Percentiles rank a stretch among this genome's conserved stretches.
These are phyloP conservation scores for Anolis sagrei DNA, from an alignment of 2,113 vertebrate species.

Conservation along the genomic window DNA sequence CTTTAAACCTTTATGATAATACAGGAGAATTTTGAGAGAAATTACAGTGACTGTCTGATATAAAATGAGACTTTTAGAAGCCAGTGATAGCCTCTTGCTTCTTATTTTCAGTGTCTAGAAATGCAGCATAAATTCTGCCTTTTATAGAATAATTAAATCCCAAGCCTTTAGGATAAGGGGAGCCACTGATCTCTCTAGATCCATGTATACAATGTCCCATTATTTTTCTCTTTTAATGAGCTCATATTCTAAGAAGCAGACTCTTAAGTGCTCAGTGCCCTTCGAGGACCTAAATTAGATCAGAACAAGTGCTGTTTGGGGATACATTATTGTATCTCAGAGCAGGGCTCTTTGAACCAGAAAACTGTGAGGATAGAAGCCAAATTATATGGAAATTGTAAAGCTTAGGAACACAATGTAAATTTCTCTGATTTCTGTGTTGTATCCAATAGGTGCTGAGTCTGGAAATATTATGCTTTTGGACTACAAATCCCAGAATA, in stretches of 20 bases:
- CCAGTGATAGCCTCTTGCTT: neutral
- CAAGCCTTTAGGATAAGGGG: neutral
- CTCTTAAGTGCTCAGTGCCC: neutral
- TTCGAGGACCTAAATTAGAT: constrained; percentile 11
- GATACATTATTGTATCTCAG: neutral
- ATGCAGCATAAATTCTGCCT: neutral
- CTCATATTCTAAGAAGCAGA: constrained; percentile 8
- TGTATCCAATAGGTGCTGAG: neutral
- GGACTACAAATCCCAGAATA: too few relatives aligned
- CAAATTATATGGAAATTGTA: neutral
- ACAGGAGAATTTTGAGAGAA: neutral
- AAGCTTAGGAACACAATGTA: neutral
- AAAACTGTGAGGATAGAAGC: neutral
- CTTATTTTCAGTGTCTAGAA: neutral
- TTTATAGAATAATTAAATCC: constrained; percentile 10
- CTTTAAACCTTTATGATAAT: neutral
- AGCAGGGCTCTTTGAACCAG: neutral
- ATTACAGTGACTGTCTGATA: neutral
- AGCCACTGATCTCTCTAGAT: neutral
- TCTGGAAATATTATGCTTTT: neutral
- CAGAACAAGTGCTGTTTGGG: neutral
- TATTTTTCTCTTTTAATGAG: constrained; percentile 18
- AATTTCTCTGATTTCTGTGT: neutral
- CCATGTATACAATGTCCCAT: neutral
- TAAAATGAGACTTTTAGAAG: neutral